These are phyloP conservation scores for Calyptomena viridis DNA, from an alignment of 2,113 vertebrate genomes.

Conservation along the genomic window DNA sequence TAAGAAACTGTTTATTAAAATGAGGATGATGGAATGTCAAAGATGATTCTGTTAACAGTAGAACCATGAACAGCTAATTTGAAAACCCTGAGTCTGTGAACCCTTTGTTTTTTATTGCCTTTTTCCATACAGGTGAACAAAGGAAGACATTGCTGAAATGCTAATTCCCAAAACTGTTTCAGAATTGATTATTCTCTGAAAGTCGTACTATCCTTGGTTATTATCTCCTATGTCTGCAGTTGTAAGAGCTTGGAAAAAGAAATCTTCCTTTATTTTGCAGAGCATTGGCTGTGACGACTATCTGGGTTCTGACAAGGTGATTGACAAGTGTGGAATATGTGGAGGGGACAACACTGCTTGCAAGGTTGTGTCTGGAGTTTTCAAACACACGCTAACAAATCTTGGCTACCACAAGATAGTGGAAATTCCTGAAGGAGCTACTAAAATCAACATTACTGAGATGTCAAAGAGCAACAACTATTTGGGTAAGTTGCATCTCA, in stretches of 20 bases:
- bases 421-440: slow-evolving; percentile 96
- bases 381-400: slow-evolving; percentile 86
- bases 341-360: slow-evolving; percentile 91
- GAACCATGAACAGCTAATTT: neutral
- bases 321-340: slow-evolving; percentile 92
- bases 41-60: neutral
- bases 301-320: slow-evolving; percentile 86
- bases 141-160: neutral
- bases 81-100: neutral
- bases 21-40: neutral
- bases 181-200: neutral
- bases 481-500: slow-evolving; percentile 79
- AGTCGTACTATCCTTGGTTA: neutral
- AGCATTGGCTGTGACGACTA: slow-evolving; percentile 91
- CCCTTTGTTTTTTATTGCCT: neutral
- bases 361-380: slow-evolving; percentile 89
- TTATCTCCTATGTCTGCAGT: neutral
- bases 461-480: slow-evolving; percentile 98
- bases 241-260: neutral
- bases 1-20: neutral
- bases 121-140: neutral
- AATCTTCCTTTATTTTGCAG: slow-evolving; percentile 70
- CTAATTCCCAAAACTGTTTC: neutral
- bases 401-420: slow-evolving; percentile 95
- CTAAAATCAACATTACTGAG: slow-evolving; percentile 96